A percentile compares a stretch with the other conserved stretches of the same genome.
Evolutionary conservation across 2,797 vertebrate species (phyloP).

Genomic region (Gymnoscopelus braueri): DNA sequence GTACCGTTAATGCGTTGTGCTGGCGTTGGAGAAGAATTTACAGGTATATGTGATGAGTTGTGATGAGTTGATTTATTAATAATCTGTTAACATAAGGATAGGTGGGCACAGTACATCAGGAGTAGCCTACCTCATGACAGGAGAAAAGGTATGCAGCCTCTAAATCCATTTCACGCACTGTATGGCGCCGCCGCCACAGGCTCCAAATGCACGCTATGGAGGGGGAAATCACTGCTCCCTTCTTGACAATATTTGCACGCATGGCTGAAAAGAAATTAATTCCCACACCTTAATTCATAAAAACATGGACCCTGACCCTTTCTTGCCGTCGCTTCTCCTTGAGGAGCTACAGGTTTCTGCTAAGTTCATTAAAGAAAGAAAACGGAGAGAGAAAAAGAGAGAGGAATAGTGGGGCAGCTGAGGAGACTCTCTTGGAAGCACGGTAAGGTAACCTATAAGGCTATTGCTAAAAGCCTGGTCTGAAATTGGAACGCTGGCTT

Average conservation of each 20-base stretch:
- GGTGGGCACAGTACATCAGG: background rate
- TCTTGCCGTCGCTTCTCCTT: slow-evolving; percentile 8
- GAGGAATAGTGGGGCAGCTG: background rate
- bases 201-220: background rate
- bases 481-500: slow-evolving; percentile 39
- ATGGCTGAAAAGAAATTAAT: background rate
- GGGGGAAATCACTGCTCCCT: background rate
- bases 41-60: background rate
- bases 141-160: background rate
- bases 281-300: slow-evolving; percentile 1
- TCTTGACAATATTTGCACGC: slow-evolving; percentile 2
- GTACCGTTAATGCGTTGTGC: slow-evolving; percentile 13
- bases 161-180: background rate
- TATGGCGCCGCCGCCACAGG: background rate
- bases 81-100: background rate
- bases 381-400: background rate
- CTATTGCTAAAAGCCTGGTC: slow-evolving; percentile 4
- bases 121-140: background rate
- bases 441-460: background rate
- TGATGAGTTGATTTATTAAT: background rate
- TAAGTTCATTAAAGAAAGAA: slow-evolving; percentile 10
- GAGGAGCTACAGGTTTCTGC: slow-evolving; percentile 8
- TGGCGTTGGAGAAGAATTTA: slow-evolving; percentile 21
- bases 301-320: slow-evolving; percentile 6
- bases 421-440: slow-evolving; percentile 14